Base-by-base conservation (phyloP, 37 sponge, comb jelly and placozoan genomes). In the Crambe crambe region DNA sequence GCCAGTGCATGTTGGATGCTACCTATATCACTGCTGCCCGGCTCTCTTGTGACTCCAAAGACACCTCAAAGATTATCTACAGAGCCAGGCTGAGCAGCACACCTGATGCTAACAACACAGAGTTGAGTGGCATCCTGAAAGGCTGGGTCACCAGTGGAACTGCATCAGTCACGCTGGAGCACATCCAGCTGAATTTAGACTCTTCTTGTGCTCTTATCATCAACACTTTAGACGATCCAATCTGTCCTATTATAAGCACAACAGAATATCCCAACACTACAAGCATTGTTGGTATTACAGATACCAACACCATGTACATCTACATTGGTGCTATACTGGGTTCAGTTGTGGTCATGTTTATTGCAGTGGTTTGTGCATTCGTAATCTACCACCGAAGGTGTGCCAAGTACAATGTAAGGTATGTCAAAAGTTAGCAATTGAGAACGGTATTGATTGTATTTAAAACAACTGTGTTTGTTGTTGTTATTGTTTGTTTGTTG, bases 21-120 rank as follows among this genome's bases (percentile, higher is more conserved):
- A 18, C 37, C 57, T 51, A 73, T 32, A 73, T 73, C 54, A 73
- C 56, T 25, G 73, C n/a, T 73, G 27, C 74, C 18, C 34, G 41
- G 32, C 26, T 72, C 23, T 40, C 73, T 6, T 72, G 73, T 72
- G 26, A 29, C 8, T 32, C 74, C 3, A 27, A 30, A 2, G 36
- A 56, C 12, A 0, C 57, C 43, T 1, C 29, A 31, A 35, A 51
- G 18, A 56, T 73, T 4, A 31, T 73, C 30, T 73, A 35, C 27
- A 43, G 74, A 54, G 74, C 74, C 27, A 3, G 25, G 44, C 57
- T 73, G 23, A 51, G 56, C 15, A 51, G 74, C 32, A 43, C 36
- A 5, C 56, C 74, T 15, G 31, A 27, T 43, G 73, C 41, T 32
- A 51, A 56, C 44, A 51, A 15, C 3, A 25, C 27, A 56, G 57